These are phyloP conservation scores for Gasterosteus aculeatus DNA, from an alignment of 2,113 vertebrate species.

Conservation along the genomic window DNA sequence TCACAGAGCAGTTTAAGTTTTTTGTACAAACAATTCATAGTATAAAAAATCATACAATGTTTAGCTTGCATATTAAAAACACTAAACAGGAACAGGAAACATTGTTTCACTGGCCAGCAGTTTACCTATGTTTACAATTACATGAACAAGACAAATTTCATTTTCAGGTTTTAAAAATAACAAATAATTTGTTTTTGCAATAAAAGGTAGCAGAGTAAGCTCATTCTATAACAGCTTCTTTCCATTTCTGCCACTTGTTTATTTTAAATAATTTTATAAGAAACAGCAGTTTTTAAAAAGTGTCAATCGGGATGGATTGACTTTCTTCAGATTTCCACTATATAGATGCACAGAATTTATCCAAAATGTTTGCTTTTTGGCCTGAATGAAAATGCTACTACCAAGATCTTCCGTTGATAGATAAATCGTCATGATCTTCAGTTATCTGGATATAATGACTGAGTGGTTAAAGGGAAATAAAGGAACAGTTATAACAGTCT, in stretches of 20 bases:
- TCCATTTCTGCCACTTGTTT: neutral
- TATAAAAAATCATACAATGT: neutral
- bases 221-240: neutral
- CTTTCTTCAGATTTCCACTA: neutral
- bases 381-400: neutral
- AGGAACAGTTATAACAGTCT: too few species aligned
- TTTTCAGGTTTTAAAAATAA: neutral
- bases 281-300: neutral
- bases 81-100: neutral
- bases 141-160: neutral
- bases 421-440: neutral
- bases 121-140: neutral
- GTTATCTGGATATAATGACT: too few species aligned
- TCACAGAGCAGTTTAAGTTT: neutral
- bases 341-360: neutral
- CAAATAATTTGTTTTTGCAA: neutral
- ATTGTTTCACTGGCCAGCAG: neutral
- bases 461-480: too few species aligned
- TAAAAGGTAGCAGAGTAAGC: neutral
- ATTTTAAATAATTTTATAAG: neutral
- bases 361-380: neutral
- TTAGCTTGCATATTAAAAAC: neutral
- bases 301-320: too few species aligned
- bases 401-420: neutral
- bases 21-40: neutral